phyloP scores from a whole-genome alignment of 2,797 vertebrate species.

The Sebastolobus alascanus region DNA sequence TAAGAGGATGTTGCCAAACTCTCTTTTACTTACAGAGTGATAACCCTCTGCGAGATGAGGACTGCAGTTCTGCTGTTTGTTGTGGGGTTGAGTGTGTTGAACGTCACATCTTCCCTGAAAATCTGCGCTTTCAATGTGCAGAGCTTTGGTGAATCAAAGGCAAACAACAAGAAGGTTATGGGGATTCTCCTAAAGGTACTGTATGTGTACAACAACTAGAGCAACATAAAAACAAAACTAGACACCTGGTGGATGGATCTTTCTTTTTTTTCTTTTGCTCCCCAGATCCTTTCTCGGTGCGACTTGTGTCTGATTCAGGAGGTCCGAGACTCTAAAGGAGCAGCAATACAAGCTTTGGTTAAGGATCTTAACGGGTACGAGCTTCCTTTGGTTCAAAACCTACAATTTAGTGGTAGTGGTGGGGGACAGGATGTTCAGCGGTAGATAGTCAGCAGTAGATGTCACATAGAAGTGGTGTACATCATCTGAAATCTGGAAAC shows the following conservation, averaged over 20 bases:
- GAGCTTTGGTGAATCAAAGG: constrained; percentile 88
- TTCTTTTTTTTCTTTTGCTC: constrained; percentile 13
- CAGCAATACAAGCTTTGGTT: constrained; percentile 81
- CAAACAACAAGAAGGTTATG: constrained; percentile 86
- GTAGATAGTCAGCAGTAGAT: too few species aligned
- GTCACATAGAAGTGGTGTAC: too few species aligned
- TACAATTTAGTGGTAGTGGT: background rate
- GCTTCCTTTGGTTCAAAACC: background rate
- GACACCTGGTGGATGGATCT: background rate
- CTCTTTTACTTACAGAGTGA: constrained; percentile 33
- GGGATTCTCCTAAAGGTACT: constrained; percentile 84
- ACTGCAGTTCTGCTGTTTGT: constrained; percentile 65
- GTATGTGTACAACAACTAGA: background rate
- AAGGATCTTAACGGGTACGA: constrained; percentile 85
- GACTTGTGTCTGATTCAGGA: constrained; percentile 89
- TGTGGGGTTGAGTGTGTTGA: constrained; percentile 60
- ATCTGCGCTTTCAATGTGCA: constrained; percentile 89
- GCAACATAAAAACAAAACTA: background rate
- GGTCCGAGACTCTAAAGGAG: constrained; percentile 87
- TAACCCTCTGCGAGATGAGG: constrained; percentile 71
- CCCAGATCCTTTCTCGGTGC: constrained; percentile 87
- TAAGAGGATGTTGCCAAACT: constrained; percentile 49
- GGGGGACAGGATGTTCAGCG: too few species aligned
- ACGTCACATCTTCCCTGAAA: constrained; percentile 76
- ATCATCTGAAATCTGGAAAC: too few species aligned